Evolutionary conservation across 2,888 invertebrate species (phyloP), one percentile per base, ranked within the genome.

Genomic region (Luperina testacea): DNA sequence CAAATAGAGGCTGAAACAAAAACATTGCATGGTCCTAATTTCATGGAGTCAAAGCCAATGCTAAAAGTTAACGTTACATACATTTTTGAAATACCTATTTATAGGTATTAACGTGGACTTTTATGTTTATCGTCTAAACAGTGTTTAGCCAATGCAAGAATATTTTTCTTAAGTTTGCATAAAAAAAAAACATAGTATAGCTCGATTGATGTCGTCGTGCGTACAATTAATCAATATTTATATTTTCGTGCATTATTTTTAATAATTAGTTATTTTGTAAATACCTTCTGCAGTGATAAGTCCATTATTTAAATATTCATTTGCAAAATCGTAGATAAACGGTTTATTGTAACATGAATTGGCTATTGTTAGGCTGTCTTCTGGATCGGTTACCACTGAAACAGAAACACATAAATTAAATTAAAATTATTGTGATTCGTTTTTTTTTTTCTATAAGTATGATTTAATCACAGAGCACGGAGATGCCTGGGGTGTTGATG

Each of bases 1-100:
- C 94, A 94, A 38, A 27, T 45, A 9, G 63, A 17, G 1, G 7
- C 83, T 83, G n/a, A 27, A 81, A 61, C 7, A 79, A 51, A 67
- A 77, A 32, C 0, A 48, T 27, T 4, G 6, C 8, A 32, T n/a
- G 24, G 24, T 65, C 15, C 24, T 38, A 15, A 24, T 38, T 24
- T 65, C 8, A 38, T 38, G 38, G 4, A 38, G 15, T 24, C 13
- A 15, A 13, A 24, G 13, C 13, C 13, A 15, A 27, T 8, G 3
- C 2, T 63, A 63, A n/a, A 59, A 59, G 13, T 59, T 59, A n/a
- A 13, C 2, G 13, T 11, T 57, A 9, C 53, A n/a, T 11, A 57
- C 5, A n/a, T n/a, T 59, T 59, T n/a, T 13, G n/a, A n/a, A 59
- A n/a, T 51, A 51, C 3, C 13, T 15, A 51, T 42, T 9, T 9